A percentile compares a stretch with the other conserved stretches of the same genome.
Conservation (phyloP, 2,888 invertebrate genomes). For the Lithosia quadra region DNA sequence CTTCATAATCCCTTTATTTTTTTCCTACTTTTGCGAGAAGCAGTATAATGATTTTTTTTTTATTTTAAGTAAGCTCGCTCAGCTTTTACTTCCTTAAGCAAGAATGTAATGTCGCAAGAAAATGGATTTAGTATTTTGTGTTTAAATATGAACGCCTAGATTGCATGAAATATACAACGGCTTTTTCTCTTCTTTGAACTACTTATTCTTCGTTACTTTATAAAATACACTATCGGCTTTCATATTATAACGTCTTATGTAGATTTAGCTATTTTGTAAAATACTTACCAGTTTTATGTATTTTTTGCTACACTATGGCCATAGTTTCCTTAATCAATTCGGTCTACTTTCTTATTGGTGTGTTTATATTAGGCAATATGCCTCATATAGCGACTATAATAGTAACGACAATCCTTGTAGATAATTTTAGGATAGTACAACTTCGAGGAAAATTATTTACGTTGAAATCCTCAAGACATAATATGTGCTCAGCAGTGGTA, state of each 20-base stretch:
- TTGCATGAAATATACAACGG: conserved; percentile 11
- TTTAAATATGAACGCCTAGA: conserved; percentile 23
- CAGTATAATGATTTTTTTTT: conserved; percentile 18
- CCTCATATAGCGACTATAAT: too few relatives aligned
- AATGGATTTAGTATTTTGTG: conserved; percentile 23
- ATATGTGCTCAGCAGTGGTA: too few relatives aligned
- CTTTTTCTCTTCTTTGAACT: conserved; percentile 9
- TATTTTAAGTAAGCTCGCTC: conserved; percentile 23
- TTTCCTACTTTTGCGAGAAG: conserved; percentile 23
- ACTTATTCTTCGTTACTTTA: conserved; percentile 16
- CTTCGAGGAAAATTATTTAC: too few relatives aligned
- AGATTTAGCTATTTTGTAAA: too few relatives aligned
- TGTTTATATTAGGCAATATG: too few relatives aligned
- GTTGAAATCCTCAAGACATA: too few relatives aligned
- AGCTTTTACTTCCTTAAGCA: conserved; percentile 20
- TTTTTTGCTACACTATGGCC: too few relatives aligned
- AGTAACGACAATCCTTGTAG: too few relatives aligned
- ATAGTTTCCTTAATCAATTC: too few relatives aligned
- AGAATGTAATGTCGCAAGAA: conserved; percentile 24
- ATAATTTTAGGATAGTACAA: too few relatives aligned
- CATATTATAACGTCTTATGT: background rate
- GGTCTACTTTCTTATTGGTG: too few relatives aligned
- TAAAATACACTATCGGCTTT: background rate
- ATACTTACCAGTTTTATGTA: too few relatives aligned
- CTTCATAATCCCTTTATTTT: conserved; percentile 37